phyloP scores from a whole-genome alignment of 1,140 invertebrate genomes.

The Wasmannia auropunctata region DNA sequence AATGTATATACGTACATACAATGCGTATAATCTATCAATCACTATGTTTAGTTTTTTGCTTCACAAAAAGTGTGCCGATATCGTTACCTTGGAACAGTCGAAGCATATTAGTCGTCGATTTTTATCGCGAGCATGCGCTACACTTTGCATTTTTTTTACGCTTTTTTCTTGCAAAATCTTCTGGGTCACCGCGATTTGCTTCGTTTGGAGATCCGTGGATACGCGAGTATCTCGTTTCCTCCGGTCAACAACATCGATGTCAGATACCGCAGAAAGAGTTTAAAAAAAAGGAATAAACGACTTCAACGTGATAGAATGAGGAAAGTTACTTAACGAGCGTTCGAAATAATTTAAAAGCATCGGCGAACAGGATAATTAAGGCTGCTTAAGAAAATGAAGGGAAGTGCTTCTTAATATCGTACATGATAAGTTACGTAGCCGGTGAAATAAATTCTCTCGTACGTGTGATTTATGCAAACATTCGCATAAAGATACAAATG shows the following conservation, averaged over 20 bases:
- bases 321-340: slow-evolving; percentile 14
- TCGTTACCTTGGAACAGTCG: not conserved
- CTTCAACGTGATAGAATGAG: not conserved
- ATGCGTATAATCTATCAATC: not conserved
- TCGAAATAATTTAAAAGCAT: slow-evolving; percentile 9
- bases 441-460: not conserved
- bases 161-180: slow-evolving; percentile 33
- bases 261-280: not conserved
- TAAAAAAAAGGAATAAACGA: not conserved
- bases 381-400: not conserved
- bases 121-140: not conserved
- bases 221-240: slow-evolving; percentile 17
- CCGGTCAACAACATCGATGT: not conserved
- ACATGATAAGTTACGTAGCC: not conserved
- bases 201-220: slow-evolving; percentile 18
- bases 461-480: not conserved
- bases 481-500: not conserved
- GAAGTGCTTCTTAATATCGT: not conserved
- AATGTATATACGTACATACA: not conserved
- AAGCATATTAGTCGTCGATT: not conserved
- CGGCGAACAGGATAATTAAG: not conserved
- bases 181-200: slow-evolving; percentile 43
- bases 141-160: not conserved
- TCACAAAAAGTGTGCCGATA: slow-evolving; percentile 6
- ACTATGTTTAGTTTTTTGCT: not conserved